Percentiles rank a stretch among this genome's conserved stretches.
Conservation (phyloP, 2,113 vertebrate species). For the Raphicerus campestris region DNA sequence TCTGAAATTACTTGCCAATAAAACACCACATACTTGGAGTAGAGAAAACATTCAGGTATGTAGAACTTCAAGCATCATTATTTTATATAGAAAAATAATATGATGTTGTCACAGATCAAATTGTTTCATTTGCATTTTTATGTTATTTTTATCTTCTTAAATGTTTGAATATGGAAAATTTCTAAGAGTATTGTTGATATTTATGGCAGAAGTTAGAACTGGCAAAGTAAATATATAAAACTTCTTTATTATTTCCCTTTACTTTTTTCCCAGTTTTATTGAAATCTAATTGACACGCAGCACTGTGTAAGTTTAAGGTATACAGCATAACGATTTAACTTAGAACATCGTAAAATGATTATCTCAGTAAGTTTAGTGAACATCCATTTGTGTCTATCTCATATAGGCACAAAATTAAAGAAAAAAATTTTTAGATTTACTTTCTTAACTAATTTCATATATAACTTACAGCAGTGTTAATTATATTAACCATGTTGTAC, state of each 20-base stretch:
- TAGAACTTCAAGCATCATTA: not conserved
- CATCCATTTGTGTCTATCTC: not conserved
- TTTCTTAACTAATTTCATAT: not conserved
- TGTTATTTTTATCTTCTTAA: not conserved
- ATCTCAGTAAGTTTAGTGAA: not conserved
- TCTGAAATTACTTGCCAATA: slow-evolving; percentile 93
- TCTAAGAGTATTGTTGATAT: not conserved
- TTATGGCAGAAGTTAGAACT: not conserved
- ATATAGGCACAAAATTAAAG: not conserved
- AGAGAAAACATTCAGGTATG: slow-evolving; percentile 94
- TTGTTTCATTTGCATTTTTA: not conserved
- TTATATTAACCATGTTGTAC: not conserved
- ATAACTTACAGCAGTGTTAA: not conserved
- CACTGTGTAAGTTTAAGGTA: not conserved
- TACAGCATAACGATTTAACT: not conserved
- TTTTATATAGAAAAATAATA: slow-evolving; percentile 25
- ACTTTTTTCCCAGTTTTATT: not conserved
- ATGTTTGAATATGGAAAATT: not conserved
- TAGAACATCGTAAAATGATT: not conserved
- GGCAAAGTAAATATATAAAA: not conserved
- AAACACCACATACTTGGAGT: slow-evolving; percentile 96
- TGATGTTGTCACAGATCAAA: not conserved
- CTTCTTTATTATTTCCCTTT: not conserved
- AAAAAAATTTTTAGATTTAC: not conserved
- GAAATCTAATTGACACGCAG: not conserved